Conservation (phyloP, 2,888 invertebrate species). For the Hartigia nigra region DNA sequence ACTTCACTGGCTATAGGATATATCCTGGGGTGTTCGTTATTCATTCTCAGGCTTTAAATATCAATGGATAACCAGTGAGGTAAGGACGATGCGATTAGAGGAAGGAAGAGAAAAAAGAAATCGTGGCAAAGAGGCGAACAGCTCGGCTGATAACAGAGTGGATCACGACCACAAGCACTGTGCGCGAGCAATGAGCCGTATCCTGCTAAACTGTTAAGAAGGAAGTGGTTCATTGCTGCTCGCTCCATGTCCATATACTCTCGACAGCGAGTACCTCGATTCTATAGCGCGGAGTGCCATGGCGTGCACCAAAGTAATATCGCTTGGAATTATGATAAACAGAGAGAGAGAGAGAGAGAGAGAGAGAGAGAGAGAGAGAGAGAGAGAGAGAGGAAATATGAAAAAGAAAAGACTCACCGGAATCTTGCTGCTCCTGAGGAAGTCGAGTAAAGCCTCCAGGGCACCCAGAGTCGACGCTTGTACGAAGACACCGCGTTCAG, state of each 20-base stretch:
- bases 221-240: constrained; percentile 66
- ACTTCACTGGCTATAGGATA: background rate
- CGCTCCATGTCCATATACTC: constrained; percentile 40
- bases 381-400: constrained; percentile 9
- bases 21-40: background rate
- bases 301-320: constrained; percentile 7
- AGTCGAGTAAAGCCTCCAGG: constrained; percentile 94
- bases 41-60: background rate
- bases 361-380: no score
- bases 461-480: constrained; percentile 99
- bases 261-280: constrained; percentile 17
- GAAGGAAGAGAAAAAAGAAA: background rate
- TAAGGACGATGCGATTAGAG: background rate
- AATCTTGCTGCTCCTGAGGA: constrained; percentile 90
- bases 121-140: constrained; percentile 21
- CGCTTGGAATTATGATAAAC: constrained; percentile 1
- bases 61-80: background rate
- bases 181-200: constrained; percentile 65
- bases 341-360: background rate
- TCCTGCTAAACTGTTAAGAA: constrained; percentile 68
- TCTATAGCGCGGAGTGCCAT: constrained; percentile 14
- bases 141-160: constrained; percentile 55
- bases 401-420: constrained; percentile 78
- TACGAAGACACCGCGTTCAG: constrained; percentile 96
- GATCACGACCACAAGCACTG: constrained; percentile 59